These are phyloP conservation scores for Micrasema longulum DNA, from an alignment of 1,140 invertebrate genomes.

Conservation along the genomic window DNA sequence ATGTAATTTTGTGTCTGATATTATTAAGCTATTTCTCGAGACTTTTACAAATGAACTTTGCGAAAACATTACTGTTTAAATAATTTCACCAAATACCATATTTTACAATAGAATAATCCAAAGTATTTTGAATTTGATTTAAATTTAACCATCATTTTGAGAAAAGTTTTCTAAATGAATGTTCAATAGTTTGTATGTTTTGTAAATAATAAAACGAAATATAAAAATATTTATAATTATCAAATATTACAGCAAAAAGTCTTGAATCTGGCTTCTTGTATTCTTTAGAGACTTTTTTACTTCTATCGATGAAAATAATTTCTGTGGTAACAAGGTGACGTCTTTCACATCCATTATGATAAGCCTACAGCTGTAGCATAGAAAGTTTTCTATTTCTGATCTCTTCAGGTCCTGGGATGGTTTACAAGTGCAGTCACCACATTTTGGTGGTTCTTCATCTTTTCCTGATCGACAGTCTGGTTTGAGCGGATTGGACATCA, in stretches of 20 bases:
- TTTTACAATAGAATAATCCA: no score
- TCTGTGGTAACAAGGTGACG: conserved; percentile 17
- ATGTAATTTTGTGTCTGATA: no score
- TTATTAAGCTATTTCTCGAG: no score
- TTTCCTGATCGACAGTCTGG: not conserved
- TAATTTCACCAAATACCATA: no score
- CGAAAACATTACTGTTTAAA: no score
- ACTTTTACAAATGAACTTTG: no score
- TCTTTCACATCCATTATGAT: conserved; percentile 43
- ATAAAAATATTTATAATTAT: conserved; percentile 2
- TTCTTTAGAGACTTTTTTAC: conserved; percentile 20
- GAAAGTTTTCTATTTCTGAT: conserved; percentile 29
- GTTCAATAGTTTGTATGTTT: no score
- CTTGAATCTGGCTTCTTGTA: conserved; percentile 47
- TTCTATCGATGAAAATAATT: conserved; percentile 28
- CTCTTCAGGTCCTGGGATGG: conserved; percentile 12
- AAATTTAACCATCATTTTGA: no score
- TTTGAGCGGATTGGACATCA: conserved; percentile 56
- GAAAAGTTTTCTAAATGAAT: no score
- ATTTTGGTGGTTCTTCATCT: conserved; percentile 24
- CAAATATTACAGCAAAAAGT: conserved; percentile 45
- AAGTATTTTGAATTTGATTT: no score
- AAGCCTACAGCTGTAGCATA: conserved; percentile 50
- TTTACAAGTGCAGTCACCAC: conserved; percentile 41
- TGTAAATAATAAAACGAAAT: not conserved